Conservation (phyloP, 2,888 invertebrate species). For the Mycalesis mineus region DNA sequence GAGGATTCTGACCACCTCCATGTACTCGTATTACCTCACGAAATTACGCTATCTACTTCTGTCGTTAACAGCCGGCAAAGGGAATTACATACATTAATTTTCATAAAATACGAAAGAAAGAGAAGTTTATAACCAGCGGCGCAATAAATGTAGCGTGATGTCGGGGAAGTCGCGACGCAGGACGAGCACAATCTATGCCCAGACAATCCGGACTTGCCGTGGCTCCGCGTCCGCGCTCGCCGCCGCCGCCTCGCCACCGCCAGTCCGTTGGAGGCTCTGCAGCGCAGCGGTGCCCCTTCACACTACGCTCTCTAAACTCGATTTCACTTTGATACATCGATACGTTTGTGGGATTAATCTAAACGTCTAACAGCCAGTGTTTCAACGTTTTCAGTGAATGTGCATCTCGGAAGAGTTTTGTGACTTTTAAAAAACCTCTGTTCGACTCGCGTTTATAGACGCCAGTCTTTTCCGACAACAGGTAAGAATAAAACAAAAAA, state of each 20-base stretch:
- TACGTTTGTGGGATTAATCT: conserved; percentile 24
- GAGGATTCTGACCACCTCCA: too few relatives aligned
- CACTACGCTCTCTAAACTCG: conserved; percentile 29
- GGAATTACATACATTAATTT: too few relatives aligned
- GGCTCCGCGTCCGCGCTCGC: neutral
- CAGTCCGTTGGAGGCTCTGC: conserved; percentile 65
- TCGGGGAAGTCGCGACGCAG: conserved; percentile 28
- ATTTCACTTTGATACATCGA: conserved; percentile 25
- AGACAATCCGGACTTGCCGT: neutral
- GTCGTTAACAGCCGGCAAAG: too few relatives aligned
- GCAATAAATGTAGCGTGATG: conserved; percentile 25
- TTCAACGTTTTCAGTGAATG: conserved; percentile 43
- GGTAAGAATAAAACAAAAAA: conserved; percentile 48
- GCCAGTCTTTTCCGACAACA: conserved; percentile 51
- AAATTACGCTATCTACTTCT: too few relatives aligned
- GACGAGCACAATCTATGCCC: conserved; percentile 14
- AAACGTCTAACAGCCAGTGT: conserved; percentile 21
- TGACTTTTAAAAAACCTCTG: conserved; percentile 45
- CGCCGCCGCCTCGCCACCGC: conserved; percentile 31
- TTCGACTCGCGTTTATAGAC: conserved; percentile 48
- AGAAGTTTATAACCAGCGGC: conserved; percentile 38
- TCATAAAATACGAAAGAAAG: too few relatives aligned
- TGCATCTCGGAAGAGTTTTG: conserved; percentile 45
- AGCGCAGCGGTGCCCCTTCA: conserved; percentile 59
- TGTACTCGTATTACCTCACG: too few relatives aligned